Evolutionary conservation across 2,888 invertebrate species (phyloP).

Genomic region (Vesta saturnalis): DNA sequence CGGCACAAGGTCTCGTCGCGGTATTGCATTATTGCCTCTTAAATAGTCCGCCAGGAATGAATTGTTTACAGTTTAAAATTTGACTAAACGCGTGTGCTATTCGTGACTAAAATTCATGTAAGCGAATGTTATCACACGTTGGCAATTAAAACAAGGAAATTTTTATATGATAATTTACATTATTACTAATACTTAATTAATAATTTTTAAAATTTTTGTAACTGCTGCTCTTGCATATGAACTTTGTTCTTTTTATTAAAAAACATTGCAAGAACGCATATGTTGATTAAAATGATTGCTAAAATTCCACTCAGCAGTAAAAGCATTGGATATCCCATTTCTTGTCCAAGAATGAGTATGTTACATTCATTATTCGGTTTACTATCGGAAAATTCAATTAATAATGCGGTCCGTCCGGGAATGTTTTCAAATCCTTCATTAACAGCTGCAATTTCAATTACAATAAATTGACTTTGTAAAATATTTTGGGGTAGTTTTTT

Average conservation of each 20-base stretch:
- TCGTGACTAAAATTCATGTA: too few relatives aligned
- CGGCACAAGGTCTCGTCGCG: too few relatives aligned
- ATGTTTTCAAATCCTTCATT: conserved; percentile 13
- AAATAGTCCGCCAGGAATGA: too few relatives aligned
- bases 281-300: conserved; percentile 19
- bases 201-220: background rate
- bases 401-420: conserved; percentile 3
- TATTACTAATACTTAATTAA: background rate
- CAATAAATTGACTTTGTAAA: background rate
- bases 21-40: too few relatives aligned
- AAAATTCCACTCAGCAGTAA: background rate
- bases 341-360: conserved; percentile 3
- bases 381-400: conserved; percentile 5
- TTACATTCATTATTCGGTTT: background rate
- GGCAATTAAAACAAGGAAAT: too few relatives aligned
- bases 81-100: too few relatives aligned
- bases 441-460: conserved; percentile 9
- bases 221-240: too few relatives aligned
- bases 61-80: too few relatives aligned
- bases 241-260: too few relatives aligned
- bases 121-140: too few relatives aligned
- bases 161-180: background rate
- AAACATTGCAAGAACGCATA: conserved; percentile 17
- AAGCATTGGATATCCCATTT: background rate
- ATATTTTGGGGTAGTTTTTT: background rate